These are phyloP conservation scores for Helicoverpa zea DNA, from an alignment of 1,140 invertebrate species.

Conservation along the genomic window DNA sequence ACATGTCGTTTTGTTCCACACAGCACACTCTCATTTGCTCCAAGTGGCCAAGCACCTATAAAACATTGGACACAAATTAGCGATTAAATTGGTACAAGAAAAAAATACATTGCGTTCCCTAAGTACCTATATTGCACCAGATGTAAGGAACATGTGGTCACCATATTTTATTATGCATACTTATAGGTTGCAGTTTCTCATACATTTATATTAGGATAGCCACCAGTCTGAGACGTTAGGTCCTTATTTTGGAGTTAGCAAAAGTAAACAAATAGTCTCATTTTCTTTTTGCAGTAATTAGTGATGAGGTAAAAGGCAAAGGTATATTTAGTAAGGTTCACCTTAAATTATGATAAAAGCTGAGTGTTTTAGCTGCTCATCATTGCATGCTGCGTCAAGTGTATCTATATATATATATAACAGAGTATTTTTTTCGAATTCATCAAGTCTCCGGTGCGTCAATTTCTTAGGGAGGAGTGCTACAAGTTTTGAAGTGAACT, in stretches of 20 bases:
- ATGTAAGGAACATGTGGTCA: too few species aligned
- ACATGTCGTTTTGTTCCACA: conserved; percentile 87
- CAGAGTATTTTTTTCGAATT: background rate
- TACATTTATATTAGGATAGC: too few species aligned
- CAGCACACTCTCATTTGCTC: conserved; percentile 95
- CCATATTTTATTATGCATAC: too few species aligned
- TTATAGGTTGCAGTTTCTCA: too few species aligned
- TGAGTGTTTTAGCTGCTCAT: conserved; percentile 9
- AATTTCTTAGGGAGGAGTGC: background rate
- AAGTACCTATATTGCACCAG: too few species aligned
- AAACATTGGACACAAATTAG: conserved; percentile 13
- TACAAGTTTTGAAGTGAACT: conserved; percentile 3
- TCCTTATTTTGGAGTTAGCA: too few species aligned
- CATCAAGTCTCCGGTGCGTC: background rate
- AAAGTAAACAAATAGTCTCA: too few species aligned
- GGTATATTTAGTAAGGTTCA: background rate
- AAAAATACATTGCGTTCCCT: too few species aligned
- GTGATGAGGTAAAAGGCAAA: background rate
- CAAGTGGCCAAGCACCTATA: conserved; percentile 95
- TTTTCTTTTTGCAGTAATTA: too few species aligned
- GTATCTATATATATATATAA: background rate
- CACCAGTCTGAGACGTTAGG: too few species aligned
- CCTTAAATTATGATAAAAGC: conserved; percentile 8
- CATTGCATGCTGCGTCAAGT: conserved; percentile 16
- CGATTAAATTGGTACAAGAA: background rate